Evolutionary conservation across 2,888 invertebrate genomes (phyloP).

Genomic region (Formica aserva): DNA sequence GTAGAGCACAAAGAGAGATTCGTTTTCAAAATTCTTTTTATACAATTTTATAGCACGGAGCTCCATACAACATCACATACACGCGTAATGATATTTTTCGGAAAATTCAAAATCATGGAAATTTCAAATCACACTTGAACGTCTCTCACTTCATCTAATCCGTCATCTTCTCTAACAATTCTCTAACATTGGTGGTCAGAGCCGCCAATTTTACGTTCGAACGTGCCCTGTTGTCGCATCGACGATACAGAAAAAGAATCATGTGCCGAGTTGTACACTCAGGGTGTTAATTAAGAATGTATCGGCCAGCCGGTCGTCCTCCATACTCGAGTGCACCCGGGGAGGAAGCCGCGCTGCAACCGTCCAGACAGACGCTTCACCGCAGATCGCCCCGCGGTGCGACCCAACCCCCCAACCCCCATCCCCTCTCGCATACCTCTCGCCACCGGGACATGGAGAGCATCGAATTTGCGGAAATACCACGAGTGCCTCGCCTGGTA

Average conservation of each 20-base stretch:
- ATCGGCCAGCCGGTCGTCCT: constrained; percentile 33
- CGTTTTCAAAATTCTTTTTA: neutral
- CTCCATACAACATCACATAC: neutral
- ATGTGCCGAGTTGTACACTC: neutral
- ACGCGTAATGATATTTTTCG: neutral
- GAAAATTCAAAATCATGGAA: neutral
- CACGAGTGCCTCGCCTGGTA: constrained; percentile 58
- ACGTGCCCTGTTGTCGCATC: neutral
- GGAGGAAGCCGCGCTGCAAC: constrained; percentile 40
- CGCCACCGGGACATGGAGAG: constrained; percentile 57
- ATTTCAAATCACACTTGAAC: neutral
- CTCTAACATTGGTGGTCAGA: neutral
- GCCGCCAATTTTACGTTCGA: neutral
- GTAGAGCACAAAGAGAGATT: neutral
- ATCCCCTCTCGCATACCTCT: constrained; percentile 14
- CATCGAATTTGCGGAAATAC: constrained; percentile 75
- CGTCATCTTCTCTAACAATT: neutral
- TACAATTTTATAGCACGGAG: neutral
- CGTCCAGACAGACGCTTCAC: constrained; percentile 27
- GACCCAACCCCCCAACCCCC: constrained; percentile 15
- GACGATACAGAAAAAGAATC: constrained; percentile 13
- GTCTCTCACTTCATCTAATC: neutral
- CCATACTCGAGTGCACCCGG: constrained; percentile 45
- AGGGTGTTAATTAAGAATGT: constrained; percentile 45
- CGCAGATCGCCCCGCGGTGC: constrained; percentile 44